phyloP scores from a whole-genome alignment of 1,140 invertebrate species.

The Drosophila ananassae region DNA sequence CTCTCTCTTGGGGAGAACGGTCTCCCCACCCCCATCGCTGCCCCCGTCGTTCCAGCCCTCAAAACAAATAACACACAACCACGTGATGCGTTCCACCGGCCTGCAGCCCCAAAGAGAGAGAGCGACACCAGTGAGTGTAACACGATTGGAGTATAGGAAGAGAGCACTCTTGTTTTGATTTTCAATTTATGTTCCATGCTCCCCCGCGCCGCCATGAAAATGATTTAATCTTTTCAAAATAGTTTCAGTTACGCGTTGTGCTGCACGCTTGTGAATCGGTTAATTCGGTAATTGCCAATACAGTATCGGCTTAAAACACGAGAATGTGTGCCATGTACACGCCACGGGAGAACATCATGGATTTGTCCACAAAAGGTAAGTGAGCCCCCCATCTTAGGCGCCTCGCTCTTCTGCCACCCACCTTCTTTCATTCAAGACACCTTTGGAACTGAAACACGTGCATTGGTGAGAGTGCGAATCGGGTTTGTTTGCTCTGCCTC shows the following conservation, averaged over 20 bases:
- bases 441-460: conserved; percentile 54
- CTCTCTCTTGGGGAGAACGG: not conserved
- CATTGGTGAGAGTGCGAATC: conserved; percentile 46
- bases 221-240: conserved; percentile 50
- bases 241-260: conserved; percentile 42
- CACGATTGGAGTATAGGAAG: conserved; percentile 22
- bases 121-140: conserved; percentile 10
- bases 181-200: conserved; percentile 51
- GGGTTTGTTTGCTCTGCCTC: conserved; percentile 63
- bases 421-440: conserved; percentile 38
- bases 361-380: conserved; percentile 75
- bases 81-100: conserved; percentile 52
- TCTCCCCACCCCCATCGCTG: conserved; percentile 25
- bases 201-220: conserved; percentile 31
- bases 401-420: conserved; percentile 4
- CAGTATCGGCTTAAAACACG: conserved; percentile 26
- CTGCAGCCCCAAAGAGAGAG: conserved; percentile 23
- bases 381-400: conserved; percentile 3
- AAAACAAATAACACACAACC: conserved; percentile 22
- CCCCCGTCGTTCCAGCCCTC: conserved; percentile 4
- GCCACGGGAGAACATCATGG: conserved; percentile 64
- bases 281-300: conserved; percentile 32
- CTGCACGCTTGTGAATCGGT: conserved; percentile 22
- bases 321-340: conserved; percentile 20
- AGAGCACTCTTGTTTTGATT: conserved; percentile 65